Evolutionary conservation across 2,797 vertebrate genomes (phyloP).

Genomic region (Cryptoblepharus egeriae): DNA sequence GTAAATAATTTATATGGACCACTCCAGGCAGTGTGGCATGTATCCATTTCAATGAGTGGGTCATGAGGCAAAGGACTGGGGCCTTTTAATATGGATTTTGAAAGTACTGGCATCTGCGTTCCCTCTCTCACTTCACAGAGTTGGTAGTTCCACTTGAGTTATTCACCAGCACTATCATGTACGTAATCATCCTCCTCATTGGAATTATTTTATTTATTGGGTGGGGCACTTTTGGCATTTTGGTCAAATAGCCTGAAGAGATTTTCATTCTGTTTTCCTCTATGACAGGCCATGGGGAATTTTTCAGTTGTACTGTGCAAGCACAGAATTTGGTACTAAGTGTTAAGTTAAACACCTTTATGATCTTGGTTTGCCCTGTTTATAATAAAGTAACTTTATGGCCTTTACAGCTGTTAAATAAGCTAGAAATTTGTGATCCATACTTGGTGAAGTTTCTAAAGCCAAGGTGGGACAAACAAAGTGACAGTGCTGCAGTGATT

Average conservation of each 20-base stretch:
- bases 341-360: neutral
- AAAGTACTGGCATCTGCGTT: slow-evolving; percentile 40
- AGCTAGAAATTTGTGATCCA: neutral
- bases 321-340: slow-evolving; percentile 6
- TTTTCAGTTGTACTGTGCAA: neutral
- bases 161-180: slow-evolving; percentile 44
- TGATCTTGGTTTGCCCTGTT: neutral
- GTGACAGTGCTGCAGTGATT: neutral
- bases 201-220: neutral
- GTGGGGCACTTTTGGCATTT: neutral
- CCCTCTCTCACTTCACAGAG: slow-evolving; percentile 51
- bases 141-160: slow-evolving; percentile 53
- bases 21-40: slow-evolving; percentile 44
- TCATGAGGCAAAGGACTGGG: slow-evolving; percentile 38
- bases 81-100: slow-evolving; percentile 6
- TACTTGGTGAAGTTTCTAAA: neutral
- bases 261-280: neutral
- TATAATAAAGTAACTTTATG: neutral
- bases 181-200: slow-evolving; percentile 21
- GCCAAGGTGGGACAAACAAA: neutral
- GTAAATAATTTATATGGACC: neutral
- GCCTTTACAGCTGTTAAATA: neutral
- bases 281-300: neutral
- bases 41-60: slow-evolving; percentile 51
- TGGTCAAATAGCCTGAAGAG: neutral